These are phyloP conservation scores for Tetramorium bicarinatum DNA, from an alignment of 2,888 invertebrate genomes.

Conservation along the genomic window DNA sequence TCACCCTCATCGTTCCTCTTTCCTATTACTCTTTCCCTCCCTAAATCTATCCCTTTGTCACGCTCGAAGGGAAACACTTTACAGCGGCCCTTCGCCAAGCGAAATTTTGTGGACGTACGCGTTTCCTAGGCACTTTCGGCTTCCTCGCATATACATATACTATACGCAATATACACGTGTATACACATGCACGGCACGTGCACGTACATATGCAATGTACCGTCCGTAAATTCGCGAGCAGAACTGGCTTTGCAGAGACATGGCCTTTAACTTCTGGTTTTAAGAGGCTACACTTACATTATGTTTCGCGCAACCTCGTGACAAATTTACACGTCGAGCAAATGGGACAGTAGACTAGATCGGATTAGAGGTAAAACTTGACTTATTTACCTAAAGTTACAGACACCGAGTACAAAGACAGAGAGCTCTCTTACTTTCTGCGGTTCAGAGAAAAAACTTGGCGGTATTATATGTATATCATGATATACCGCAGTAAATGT, in stretches of 20 bases:
- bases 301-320: slow-evolving; percentile 25
- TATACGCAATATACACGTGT: background rate
- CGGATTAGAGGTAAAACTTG: slow-evolving; percentile 7
- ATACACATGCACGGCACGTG: background rate
- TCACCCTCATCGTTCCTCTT: slow-evolving; percentile 24
- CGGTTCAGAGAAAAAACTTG: background rate
- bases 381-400: slow-evolving; percentile 1
- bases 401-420: background rate
- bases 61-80: slow-evolving; percentile 44
- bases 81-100: slow-evolving; percentile 23
- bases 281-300: slow-evolving; percentile 30
- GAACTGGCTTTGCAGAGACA: slow-evolving; percentile 33
- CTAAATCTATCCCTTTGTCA: slow-evolving; percentile 49
- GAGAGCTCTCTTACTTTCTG: background rate
- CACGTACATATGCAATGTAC: background rate
- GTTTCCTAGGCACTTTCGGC: slow-evolving; percentile 43
- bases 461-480: background rate
- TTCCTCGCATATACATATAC: slow-evolving; percentile 10
- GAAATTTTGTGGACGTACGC: slow-evolving; percentile 54
- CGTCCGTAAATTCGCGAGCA: slow-evolving; percentile 35
- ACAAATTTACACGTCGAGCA: slow-evolving; percentile 25
- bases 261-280: slow-evolving; percentile 43
- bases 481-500: background rate
- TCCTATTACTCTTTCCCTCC: slow-evolving; percentile 32
- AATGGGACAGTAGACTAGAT: slow-evolving; percentile 10